Percentiles rank a stretch among this genome's conserved stretches.
These are phyloP conservation scores for Agapostemon virescens DNA, from an alignment of 2,888 invertebrate genomes.

Conservation along the genomic window DNA sequence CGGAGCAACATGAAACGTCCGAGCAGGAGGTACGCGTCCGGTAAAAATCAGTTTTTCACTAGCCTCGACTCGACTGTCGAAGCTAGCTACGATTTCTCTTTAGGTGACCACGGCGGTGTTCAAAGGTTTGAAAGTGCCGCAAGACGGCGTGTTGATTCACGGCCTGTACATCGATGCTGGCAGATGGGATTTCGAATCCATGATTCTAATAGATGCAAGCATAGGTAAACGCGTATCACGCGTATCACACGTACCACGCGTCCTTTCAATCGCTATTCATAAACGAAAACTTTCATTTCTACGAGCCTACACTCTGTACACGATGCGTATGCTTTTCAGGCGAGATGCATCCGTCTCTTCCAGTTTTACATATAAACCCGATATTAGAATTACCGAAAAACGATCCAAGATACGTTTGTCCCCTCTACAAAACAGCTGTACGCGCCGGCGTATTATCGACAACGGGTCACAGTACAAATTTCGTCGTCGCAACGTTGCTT, in stretches of 20 bases:
- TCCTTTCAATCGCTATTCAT: conserved; percentile 23
- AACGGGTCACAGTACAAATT: conserved; percentile 96
- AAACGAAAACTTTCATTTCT: background rate
- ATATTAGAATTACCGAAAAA: conserved; percentile 83
- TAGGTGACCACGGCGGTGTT: conserved; percentile 82
- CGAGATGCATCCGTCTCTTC: conserved; percentile 88
- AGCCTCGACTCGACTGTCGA: conserved; percentile 42
- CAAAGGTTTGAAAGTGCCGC: conserved; percentile 82
- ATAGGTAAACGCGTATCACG: too few relatives aligned
- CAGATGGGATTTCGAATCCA: conserved; percentile 87
- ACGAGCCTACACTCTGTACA: background rate
- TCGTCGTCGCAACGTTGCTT: conserved; percentile 89
- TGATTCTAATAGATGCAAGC: conserved; percentile 88
- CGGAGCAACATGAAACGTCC: conserved; percentile 79
- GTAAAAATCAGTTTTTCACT: background rate
- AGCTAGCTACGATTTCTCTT: conserved; percentile 61
- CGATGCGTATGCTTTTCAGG: conserved; percentile 80
- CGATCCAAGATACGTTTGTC: conserved; percentile 87
- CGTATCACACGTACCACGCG: conserved; percentile 43
- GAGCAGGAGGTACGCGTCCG: conserved; percentile 68
- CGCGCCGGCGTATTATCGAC: conserved; percentile 93
- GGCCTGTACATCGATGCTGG: conserved; percentile 94
- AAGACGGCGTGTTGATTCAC: conserved; percentile 88
- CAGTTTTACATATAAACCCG: conserved; percentile 86
- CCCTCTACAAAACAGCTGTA: conserved; percentile 93